Conservation (phyloP, 2,797 vertebrate genomes). For the Sylvilagus floridanus region DNA sequence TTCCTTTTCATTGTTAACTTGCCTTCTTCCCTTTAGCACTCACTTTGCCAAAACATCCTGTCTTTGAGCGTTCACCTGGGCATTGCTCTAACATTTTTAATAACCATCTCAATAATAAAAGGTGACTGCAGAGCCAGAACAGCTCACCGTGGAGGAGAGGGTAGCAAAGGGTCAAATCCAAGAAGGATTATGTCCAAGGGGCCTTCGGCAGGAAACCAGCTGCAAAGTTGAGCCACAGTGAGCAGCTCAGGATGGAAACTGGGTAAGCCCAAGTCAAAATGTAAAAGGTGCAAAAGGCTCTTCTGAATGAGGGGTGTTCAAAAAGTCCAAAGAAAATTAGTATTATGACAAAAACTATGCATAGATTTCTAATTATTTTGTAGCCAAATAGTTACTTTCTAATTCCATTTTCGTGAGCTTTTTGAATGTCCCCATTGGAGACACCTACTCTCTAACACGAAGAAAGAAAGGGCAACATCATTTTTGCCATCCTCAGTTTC, state of each 20-base stretch:
- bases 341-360: too few species aligned
- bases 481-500: not conserved
- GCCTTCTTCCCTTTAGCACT: not conserved
- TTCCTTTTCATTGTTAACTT: not conserved
- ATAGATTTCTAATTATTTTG: too few species aligned
- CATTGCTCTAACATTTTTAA: not conserved
- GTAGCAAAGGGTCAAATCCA: not conserved
- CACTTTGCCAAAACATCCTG: not conserved
- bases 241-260: not conserved
- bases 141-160: not conserved
- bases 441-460: not conserved
- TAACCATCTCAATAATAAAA: not conserved
- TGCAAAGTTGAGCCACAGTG: not conserved
- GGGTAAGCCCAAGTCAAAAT: not conserved
- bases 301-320: not conserved
- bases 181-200: not conserved
- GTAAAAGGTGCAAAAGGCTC: not conserved
- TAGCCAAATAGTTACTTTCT: too few species aligned
- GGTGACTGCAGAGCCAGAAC: not conserved
- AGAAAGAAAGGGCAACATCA: not conserved
- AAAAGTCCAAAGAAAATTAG: too few species aligned
- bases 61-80: conserved; percentile 20
- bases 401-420: too few species aligned
- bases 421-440: not conserved
- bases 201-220: not conserved